Base-by-base conservation (phyloP, 2,888 invertebrate species). In the Pelosia muscerda region DNA sequence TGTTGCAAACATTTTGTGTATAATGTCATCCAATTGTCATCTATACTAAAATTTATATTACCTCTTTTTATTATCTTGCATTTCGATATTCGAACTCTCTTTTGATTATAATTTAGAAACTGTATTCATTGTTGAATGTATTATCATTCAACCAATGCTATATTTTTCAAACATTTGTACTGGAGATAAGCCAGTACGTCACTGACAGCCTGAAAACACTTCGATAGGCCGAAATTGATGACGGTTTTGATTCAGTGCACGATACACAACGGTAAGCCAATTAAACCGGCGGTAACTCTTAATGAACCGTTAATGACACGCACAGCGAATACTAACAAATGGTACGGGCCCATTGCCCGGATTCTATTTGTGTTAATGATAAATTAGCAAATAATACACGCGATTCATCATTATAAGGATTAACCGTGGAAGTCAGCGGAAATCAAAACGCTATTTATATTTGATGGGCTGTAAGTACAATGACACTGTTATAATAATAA, bases 271-370 rank as follows among this genome's bases (percentile, higher is more conserved):
- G 89, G 92, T 89, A 88, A 89, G 89, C 88, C 90, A 92, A 94
- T 94, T 93, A 93, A 90, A 86, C 84, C 84, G 84, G 71, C 81
- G 85, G 86, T 87, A 85, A 89, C 86, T 88, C 82, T 88, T 92
- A 92, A 92, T 92, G 90, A 90, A 92, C 93, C 90, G 93, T 93
- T 93, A 91, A 92, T 91, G 86, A 88, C 81, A 83, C 87, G 86
- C 85, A 86, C 72, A 70, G 76, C 80, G 93, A 91, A 92, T 94
- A 86, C 83, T 79, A 90, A 92, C 88, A 86, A 82, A 88, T 84
- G 79, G 69, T 76, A 75, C 73, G 65, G 75, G 69, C 64, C 70
- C 69, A 63, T 64, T 58, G 66, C 71, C 65, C 26, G 42, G n/a
- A 25, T 68, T 74, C 67, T 79, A 79, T 85, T 80, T 78, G 75